Base-by-base conservation (phyloP, 2,888 invertebrate genomes). In the Ectobius pallidus region DNA sequence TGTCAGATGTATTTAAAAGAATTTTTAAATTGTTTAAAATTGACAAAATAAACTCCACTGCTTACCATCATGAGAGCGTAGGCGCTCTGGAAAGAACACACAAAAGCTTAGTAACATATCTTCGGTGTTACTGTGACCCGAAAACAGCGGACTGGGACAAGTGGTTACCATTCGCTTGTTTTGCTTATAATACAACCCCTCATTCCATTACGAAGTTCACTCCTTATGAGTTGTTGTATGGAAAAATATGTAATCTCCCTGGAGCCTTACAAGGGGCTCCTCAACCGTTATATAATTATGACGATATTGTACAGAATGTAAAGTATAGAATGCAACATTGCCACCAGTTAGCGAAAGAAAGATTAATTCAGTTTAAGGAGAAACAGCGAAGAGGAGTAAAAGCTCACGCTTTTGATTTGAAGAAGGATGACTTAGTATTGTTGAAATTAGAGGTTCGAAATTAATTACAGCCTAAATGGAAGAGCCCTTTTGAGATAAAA, bases 1-100 rank as follows among this genome's bases (percentile, higher is more conserved):
- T 62, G 62, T 9, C 7, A 9, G 27, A 27, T 11, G 18, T 62
- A 11, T 62, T 62, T 32, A 62, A 62, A 34, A 27, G 34, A 11
- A 6, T 62, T 7, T 62, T 30, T 34, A 62, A 62, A n/a, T 34
- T 62, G 18, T 30, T 62, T 2, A 62, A 32, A 62, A 62, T 62
- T 11, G 34, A 62, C 3, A 61, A 61, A 22, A 61, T 61, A 20
- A 20, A 61, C 25, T 22, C 25, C 14, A 61, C 61, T 7, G 61
- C 61, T 20, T 61, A 61, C 25, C 61, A 61, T n/a, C 61, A 4
- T 7, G 25, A 61, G 27, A 61, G 16, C 25, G 25, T 9, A 22
- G 61, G 27, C 7, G 22, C 61, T 9, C 25, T 61, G 16, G 61
- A 61, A 25, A 61, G 61, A n/a, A n/a, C n/a, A 61, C 25, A 7